Base-by-base conservation (phyloP, 2,113 vertebrate species). In the Pomatostomus ruficeps region DNA sequence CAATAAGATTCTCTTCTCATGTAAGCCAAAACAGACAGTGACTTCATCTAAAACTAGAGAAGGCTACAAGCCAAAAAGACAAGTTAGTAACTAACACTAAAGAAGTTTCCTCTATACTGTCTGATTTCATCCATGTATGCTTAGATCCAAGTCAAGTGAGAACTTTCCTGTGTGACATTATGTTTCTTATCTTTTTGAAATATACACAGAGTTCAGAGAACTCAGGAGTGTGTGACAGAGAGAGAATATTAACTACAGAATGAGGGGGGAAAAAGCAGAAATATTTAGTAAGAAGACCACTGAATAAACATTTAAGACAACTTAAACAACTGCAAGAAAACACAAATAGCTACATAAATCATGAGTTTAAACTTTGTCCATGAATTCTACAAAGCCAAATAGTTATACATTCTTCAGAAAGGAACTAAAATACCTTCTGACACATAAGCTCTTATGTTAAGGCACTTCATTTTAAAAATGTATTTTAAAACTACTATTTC, bases 301-400 rank as follows among this genome's bases (percentile, higher is more conserved):
- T 0, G 0, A 7, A 5, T n/a, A 20, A 48, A 26, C 46, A 58
- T 9, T n/a, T 17, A 54, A 91, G 52, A 58, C 7, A 35, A 49
- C 51, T 65, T 83, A 29, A 94, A 68, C 19, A 85, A 33, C 26
- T 35, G 12, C 46, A 79, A 46, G n/a, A 70, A 72, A 52, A 82
- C n/a, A 81, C 7, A 57, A 57, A 93, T 10, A 76, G 17, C 66
- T 81, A 81, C 7, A 45, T 15, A 86, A 68, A 86, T 51, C 12
- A 42, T 14, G 29, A 80, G 20, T 66, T 85, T 45, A 55, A 67
- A 28, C 90, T 93, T 48, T 91, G 35, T 23, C 38, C 33, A 68
- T 20, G 21, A 79, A 52, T 54, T 78, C 28, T 35, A 31, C 28
- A 3, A 66, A 68, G 10, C 26, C 23, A 65, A 49, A 19, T 9